Evolutionary conservation across 2,888 invertebrate genomes (phyloP).

Genomic region (Cyclophora punctaria): DNA sequence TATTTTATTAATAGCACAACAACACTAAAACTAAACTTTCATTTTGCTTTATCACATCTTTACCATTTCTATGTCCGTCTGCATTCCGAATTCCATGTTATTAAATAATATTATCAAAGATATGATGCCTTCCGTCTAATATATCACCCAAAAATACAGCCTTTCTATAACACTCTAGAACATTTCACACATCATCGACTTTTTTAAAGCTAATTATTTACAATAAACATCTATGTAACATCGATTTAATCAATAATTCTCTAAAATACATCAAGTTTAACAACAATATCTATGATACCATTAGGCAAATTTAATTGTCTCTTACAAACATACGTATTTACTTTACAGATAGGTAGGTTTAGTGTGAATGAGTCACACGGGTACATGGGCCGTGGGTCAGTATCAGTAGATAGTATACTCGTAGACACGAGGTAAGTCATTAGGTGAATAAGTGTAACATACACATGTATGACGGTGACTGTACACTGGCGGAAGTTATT

Average conservation of each 20-base stretch:
- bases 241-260: slow-evolving; percentile 72
- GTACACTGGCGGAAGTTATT: no score
- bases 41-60: slow-evolving; percentile 64
- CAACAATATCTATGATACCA: slow-evolving; percentile 61
- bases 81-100: slow-evolving; percentile 25
- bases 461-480: no score
- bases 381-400: no score
- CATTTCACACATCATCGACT: slow-evolving; percentile 52
- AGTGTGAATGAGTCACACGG: no score
- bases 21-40: slow-evolving; percentile 65
- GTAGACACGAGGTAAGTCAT: no score
- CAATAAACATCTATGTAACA: slow-evolving; percentile 75
- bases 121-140: slow-evolving; percentile 64
- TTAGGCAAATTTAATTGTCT: slow-evolving; percentile 60
- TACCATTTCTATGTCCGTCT: slow-evolving; percentile 35
- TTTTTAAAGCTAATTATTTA: slow-evolving; percentile 60
- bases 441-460: no score
- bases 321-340: slow-evolving; percentile 53
- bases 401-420: no score
- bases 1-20: slow-evolving; percentile 75
- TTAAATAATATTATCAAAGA: slow-evolving; percentile 61
- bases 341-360: slow-evolving; percentile 3
- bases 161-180: slow-evolving; percentile 66
- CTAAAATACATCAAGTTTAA: slow-evolving; percentile 74
- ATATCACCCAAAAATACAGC: slow-evolving; percentile 75